Evolutionary conservation across 2,797 vertebrate species (phyloP).

Genomic region (Lagorchestes hirsutus): DNA sequence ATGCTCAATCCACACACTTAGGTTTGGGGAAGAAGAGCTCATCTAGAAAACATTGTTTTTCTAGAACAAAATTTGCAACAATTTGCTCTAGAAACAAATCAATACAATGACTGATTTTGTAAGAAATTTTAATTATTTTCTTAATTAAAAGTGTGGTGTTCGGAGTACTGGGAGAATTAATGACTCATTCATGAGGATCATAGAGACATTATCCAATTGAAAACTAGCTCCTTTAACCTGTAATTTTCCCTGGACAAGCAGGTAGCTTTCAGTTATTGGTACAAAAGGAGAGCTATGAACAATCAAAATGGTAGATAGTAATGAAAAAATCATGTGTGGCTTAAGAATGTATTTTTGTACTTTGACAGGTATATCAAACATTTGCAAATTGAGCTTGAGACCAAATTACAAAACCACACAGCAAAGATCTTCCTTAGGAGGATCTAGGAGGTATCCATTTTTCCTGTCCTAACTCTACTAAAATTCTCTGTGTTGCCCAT

Average conservation of each 20-base stretch:
- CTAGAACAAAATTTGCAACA: constrained; percentile 47
- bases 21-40: constrained; percentile 29
- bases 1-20: constrained; percentile 45
- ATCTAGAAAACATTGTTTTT: constrained; percentile 32
- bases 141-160: constrained; percentile 67
- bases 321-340: not conserved
- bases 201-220: constrained; percentile 50
- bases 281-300: not conserved
- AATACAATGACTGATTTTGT: constrained; percentile 37
- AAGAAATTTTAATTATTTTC: constrained; percentile 75
- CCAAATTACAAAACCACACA: not conserved
- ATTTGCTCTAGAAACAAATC: constrained; percentile 50
- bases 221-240: constrained; percentile 44
- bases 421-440: not conserved
- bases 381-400: not conserved
- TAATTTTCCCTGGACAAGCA: not conserved
- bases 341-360: not conserved
- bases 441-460: not conserved
- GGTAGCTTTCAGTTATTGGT: not conserved
- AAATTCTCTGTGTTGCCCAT: not conserved
- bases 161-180: constrained; percentile 63
- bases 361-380: not conserved
- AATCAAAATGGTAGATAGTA: not conserved
- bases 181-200: constrained; percentile 64
- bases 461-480: not conserved